Percentiles rank a stretch among this genome's conserved stretches.
Conservation (phyloP, 2,888 invertebrate species). For the Zaprionus lineosus region DNA sequence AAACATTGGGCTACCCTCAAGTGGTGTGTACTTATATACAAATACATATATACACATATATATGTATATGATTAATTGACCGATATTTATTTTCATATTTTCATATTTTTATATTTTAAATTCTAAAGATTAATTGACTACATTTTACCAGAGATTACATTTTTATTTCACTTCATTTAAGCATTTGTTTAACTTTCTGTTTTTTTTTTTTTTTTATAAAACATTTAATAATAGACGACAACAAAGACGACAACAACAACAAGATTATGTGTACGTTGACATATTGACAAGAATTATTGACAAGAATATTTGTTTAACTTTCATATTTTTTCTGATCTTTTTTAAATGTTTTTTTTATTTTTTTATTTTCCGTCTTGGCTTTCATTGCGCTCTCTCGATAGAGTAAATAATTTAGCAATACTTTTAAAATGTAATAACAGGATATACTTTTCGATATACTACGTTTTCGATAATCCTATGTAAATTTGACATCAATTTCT, state of each 20-base stretch:
- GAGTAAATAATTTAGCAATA: constrained; percentile 47
- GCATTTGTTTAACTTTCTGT: constrained; percentile 14
- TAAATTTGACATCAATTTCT: constrained; percentile 22
- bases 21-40: constrained; percentile 12
- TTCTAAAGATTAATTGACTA: constrained; percentile 69
- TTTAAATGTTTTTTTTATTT: constrained; percentile 1
- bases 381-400: constrained; percentile 38
- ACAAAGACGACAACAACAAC: constrained; percentile 60
- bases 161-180: constrained; percentile 45
- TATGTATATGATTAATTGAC: constrained; percentile 61
- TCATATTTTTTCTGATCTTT: constrained; percentile 9
- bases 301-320: constrained; percentile 49
- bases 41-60: constrained; percentile 46
- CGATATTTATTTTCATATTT: constrained; percentile 43
- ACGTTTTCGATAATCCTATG: constrained; percentile 2
- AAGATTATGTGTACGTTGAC: constrained; percentile 59
- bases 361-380: constrained; percentile 11
- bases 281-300: constrained; percentile 62
- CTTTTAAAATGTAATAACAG: constrained; percentile 34
- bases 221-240: constrained; percentile 62
- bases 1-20: constrained; percentile 15
- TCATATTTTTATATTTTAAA: constrained; percentile 31
- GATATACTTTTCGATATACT: constrained; percentile 25
- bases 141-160: constrained; percentile 69
- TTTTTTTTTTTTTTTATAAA: constrained; percentile 33